Base-by-base conservation (phyloP, 1,140 invertebrate genomes). In the Eupeodes corollae region DNA sequence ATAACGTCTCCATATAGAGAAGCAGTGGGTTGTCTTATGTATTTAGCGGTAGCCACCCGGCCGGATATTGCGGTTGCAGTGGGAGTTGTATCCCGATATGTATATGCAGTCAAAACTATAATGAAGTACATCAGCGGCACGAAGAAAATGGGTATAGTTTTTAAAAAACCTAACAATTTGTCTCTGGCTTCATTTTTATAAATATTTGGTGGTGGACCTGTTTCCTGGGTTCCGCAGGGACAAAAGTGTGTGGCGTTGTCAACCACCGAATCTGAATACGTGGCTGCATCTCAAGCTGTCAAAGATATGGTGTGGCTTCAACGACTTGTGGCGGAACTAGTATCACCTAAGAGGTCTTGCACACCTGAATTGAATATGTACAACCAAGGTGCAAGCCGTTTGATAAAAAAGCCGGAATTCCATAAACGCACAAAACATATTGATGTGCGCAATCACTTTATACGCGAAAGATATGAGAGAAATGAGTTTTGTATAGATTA, bases 181-280 rank as follows among this genome's bases (percentile, higher is more conserved):
- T 56, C 21, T 56, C 53, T 6, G 59, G 63, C 19, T 57, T 55
- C 48, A 50, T 61, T 18, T 57, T 49, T 45, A 52, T 54, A 1
- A n/a, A n/a, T n/a, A n/a, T 50, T 62, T 15, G 52, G 49, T 37
- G 56, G 51, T 11, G 56, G 50, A 13, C 48, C 63, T 18, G 45
- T 71, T 14, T 46, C 57, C 12, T 72, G 69, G 70, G 51, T 42
- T 19, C 62, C 49, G 38, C 55, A 58, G 37, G 63, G 58, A 51
- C 70, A 75, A 52, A 44, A 47, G 9, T 61, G 31, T 42, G 50
- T 59, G 30, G 56, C 60, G 14, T 44, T 59, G 9, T 65, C 61
- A 6, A 68, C 69, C 13, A 70, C 65, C 12, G 70, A 75, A 51
- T 60, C 70, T n/a, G 70, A 75, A 48, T 63, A 55, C 51, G 42